phyloP scores from a whole-genome alignment of 2,888 invertebrate species.

The Philopedon plagiatum region DNA sequence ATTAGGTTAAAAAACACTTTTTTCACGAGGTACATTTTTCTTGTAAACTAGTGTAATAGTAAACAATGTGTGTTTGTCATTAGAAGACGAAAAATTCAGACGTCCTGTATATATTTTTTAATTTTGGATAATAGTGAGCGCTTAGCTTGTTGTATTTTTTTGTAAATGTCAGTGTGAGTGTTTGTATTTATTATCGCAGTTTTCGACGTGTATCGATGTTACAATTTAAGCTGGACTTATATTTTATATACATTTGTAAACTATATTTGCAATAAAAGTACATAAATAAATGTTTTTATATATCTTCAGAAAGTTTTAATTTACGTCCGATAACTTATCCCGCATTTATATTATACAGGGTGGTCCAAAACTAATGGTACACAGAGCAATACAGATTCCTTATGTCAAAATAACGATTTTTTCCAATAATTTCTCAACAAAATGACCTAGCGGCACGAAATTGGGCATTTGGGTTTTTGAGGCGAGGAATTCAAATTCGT shows the following conservation, averaged over 20 bases:
- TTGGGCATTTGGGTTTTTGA: too few relatives aligned
- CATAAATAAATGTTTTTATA: slow-evolving; percentile 35
- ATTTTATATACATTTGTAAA: slow-evolving; percentile 48
- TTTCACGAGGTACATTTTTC: too few relatives aligned
- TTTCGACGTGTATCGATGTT: slow-evolving; percentile 20
- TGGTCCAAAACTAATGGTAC: too few relatives aligned
- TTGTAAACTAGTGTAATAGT: too few relatives aligned
- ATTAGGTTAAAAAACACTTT: too few relatives aligned
- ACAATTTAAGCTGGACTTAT: slow-evolving; percentile 35
- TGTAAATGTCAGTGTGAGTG: slow-evolving; percentile 37
- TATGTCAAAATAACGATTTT: too few relatives aligned
- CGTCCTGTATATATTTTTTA: slow-evolving; percentile 29
- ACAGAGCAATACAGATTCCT: too few relatives aligned
- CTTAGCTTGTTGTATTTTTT: slow-evolving; percentile 37
- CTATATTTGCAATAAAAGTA: slow-evolving; percentile 36
- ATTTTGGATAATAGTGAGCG: slow-evolving; percentile 30
- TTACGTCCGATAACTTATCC: too few relatives aligned
- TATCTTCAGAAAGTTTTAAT: not conserved
- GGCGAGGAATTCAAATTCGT: too few relatives aligned
- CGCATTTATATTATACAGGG: too few relatives aligned
- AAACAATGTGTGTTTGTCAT: slow-evolving; percentile 18
- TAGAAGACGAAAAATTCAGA: not conserved
- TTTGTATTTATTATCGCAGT: slow-evolving; percentile 37
- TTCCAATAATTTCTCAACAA: too few relatives aligned
- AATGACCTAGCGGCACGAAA: too few relatives aligned